phyloP scores from a whole-genome alignment of 2,113 vertebrate genomes.

The Colius striatus region DNA sequence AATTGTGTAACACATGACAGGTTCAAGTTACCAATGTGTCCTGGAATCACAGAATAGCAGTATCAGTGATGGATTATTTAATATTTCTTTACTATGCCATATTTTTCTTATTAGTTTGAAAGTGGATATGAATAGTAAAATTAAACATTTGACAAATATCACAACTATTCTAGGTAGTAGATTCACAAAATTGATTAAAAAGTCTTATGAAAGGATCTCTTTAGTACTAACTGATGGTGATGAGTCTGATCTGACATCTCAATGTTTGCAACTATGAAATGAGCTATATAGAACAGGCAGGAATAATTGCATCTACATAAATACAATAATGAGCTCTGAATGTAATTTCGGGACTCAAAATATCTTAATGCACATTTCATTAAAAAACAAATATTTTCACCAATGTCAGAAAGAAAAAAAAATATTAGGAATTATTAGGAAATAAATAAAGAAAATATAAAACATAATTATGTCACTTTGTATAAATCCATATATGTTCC shows the following conservation, averaged over 20 bases:
- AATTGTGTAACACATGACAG: no score
- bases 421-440: not conserved
- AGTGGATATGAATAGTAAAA: not conserved
- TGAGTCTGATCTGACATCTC: not conserved
- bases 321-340: not conserved
- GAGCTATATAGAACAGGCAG: not conserved
- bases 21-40: not conserved
- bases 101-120: not conserved
- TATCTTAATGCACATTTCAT: not conserved
- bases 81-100: not conserved
- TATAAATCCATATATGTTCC: not conserved
- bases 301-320: not conserved
- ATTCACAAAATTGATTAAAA: not conserved
- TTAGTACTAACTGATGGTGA: not conserved
- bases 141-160: not conserved
- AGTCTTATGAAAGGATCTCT: not conserved
- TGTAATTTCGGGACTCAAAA: not conserved
- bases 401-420: not conserved
- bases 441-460: not conserved
- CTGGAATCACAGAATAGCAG: not conserved
- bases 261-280: not conserved
- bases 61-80: not conserved
- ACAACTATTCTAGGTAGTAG: not conserved
- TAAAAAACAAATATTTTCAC: not conserved
- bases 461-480: not conserved